A percentile compares a stretch with the other conserved stretches of the same genome.
phyloP scores from a whole-genome alignment of 2,888 invertebrate species.

The Aelia acuminata region DNA sequence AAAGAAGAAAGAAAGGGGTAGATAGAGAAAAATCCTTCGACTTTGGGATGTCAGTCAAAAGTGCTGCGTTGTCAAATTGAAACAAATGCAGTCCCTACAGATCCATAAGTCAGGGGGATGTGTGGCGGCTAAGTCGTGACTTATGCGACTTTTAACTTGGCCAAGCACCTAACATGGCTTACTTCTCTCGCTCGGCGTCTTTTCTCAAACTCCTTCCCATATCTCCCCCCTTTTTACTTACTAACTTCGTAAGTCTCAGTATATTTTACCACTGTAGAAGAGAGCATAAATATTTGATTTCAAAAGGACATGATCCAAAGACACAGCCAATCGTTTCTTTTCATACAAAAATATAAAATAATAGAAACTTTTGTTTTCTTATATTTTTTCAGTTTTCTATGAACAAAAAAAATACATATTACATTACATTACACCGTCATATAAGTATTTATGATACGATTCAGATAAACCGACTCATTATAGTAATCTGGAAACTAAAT shows the following conservation, averaged over 20 bases:
- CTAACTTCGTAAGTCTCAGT: conserved; percentile 8
- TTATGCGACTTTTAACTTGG: conserved; percentile 43
- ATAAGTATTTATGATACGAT: no score
- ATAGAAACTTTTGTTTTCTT: no score
- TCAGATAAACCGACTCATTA: no score
- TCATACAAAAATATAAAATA: no score
- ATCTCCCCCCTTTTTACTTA: conserved; percentile 21
- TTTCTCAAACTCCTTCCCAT: conserved; percentile 13
- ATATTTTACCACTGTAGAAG: not conserved
- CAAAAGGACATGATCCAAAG: not conserved
- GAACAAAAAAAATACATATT: no score
- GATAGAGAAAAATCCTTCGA: conserved; percentile 28
- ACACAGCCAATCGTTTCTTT: no score
- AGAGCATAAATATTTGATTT: not conserved
- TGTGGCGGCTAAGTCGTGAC: conserved; percentile 12
- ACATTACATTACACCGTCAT: no score
- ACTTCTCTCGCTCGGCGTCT: conserved; percentile 20
- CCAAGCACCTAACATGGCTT: conserved; percentile 43
- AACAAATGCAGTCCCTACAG: conserved; percentile 42
- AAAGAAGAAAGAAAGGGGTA: not conserved
- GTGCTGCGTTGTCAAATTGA: conserved; percentile 20
- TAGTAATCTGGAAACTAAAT: no score
- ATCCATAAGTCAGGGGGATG: conserved; percentile 30
- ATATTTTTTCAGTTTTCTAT: no score
- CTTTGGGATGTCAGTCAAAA: conserved; percentile 30